Percentiles rank a stretch among this genome's conserved stretches.
These are phyloP conservation scores for Diadema setosum DNA, from an alignment of 35 echinoderm and acorn worm genomes.

Conservation along the genomic window DNA sequence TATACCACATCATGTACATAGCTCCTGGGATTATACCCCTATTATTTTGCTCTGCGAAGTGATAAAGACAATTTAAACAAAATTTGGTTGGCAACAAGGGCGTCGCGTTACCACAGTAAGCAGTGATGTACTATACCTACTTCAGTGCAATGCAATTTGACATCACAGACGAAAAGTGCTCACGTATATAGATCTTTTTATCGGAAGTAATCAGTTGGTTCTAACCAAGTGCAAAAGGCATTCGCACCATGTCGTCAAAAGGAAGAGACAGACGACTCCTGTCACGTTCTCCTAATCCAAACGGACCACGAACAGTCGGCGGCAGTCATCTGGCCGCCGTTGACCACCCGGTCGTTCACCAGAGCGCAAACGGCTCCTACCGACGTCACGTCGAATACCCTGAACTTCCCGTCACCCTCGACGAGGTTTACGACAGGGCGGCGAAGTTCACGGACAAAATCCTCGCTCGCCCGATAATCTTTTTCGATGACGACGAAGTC, in stretches of 20 bases:
- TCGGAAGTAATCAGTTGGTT: neutral
- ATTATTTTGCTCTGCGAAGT: too few species aligned
- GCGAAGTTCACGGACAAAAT: slow-evolving; percentile 54
- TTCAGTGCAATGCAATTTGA: too few species aligned
- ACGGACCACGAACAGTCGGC: neutral
- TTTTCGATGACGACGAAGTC: slow-evolving; percentile 37
- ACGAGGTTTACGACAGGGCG: slow-evolving; percentile 88
- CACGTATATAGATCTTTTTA: neutral
- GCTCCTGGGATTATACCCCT: too few species aligned
- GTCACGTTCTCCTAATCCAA: neutral
- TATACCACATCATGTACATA: too few species aligned
- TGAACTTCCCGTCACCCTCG: slow-evolving; percentile 52
- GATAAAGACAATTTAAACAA: too few species aligned
- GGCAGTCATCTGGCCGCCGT: neutral
- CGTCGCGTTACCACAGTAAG: too few species aligned
- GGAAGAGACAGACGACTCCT: neutral
- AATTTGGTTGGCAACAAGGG: too few species aligned
- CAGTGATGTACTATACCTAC: too few species aligned
- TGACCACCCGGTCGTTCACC: neutral
- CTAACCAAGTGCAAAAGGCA: neutral
- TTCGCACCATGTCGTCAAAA: neutral
- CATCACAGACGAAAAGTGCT: too few species aligned
- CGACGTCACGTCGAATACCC: slow-evolving; percentile 35
- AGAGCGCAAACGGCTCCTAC: neutral
- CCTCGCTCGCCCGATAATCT: slow-evolving; percentile 50